A percentile compares a stretch with the other conserved stretches of the same genome.
These are phyloP conservation scores for Drosophila lini DNA, from an alignment of 1,140 invertebrate species.

Conservation along the genomic window DNA sequence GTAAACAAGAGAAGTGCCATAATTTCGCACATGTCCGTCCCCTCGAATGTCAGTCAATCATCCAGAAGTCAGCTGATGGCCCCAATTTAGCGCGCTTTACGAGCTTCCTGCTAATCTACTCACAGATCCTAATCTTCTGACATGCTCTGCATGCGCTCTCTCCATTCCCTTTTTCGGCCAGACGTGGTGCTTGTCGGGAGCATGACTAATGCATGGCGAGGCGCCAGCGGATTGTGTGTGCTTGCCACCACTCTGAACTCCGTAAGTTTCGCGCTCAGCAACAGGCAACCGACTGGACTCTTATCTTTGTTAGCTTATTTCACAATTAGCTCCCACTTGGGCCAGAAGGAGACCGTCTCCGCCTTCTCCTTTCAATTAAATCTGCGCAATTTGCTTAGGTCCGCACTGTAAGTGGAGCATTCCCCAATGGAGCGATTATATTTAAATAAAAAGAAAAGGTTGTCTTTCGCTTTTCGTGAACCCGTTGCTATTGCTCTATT, in stretches of 20 bases:
- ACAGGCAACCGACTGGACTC: slow-evolving; percentile 20
- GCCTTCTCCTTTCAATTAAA: slow-evolving; percentile 4
- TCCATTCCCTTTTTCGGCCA: slow-evolving; percentile 27
- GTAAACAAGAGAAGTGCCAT: slow-evolving; percentile 12
- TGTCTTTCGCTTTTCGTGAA: not conserved
- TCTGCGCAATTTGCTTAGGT: slow-evolving; percentile 16
- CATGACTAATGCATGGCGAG: slow-evolving; percentile 48
- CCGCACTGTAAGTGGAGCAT: not conserved
- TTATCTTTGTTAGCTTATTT: slow-evolving; percentile 40
- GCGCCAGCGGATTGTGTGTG: slow-evolving; percentile 6
- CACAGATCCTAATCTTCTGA: slow-evolving; percentile 29
- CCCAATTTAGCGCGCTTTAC: slow-evolving; percentile 27
- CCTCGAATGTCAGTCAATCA: slow-evolving; percentile 43
- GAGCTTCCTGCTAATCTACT: slow-evolving; percentile 26
- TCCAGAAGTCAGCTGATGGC: slow-evolving; percentile 43
- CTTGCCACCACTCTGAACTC: slow-evolving; percentile 11
- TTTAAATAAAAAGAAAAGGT: not conserved
- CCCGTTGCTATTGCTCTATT: slow-evolving; percentile 1
- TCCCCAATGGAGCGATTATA: not conserved
- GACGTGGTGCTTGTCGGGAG: slow-evolving; percentile 9
- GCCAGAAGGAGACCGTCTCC: too few relatives aligned
- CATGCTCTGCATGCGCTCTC: slow-evolving; percentile 23
- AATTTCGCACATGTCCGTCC: slow-evolving; percentile 18
- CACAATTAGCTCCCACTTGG: slow-evolving; percentile 23
- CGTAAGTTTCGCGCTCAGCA: slow-evolving; percentile 16